These are phyloP conservation scores for Metallyticus violacea DNA, from an alignment of 2,888 invertebrate species.

Conservation along the genomic window DNA sequence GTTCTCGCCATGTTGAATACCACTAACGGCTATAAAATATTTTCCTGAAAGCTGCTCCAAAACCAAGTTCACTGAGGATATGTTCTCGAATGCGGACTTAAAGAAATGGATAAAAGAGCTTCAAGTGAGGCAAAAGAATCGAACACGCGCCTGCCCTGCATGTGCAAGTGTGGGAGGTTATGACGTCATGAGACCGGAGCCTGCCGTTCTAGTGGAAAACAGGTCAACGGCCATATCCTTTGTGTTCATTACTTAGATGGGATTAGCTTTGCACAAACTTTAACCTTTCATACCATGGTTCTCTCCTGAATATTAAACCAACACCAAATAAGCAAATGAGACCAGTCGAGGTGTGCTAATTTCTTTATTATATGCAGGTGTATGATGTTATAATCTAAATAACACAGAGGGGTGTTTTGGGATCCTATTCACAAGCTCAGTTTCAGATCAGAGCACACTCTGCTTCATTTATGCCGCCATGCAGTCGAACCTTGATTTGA, in stretches of 20 bases:
- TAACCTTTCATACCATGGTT: not conserved
- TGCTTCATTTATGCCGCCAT: no score
- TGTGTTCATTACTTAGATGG: not conserved
- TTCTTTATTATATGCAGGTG: no score
- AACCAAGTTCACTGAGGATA: no score
- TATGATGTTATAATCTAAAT: no score
- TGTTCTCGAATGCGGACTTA: not conserved
- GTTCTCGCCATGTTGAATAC: no score
- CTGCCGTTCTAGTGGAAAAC: not conserved
- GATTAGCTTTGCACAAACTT: not conserved
- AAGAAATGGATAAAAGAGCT: not conserved
- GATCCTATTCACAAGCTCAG: no score
- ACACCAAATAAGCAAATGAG: no score
- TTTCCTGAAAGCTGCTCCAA: not conserved
- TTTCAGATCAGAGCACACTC: no score
- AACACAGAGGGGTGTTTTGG: no score
- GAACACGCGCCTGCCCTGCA: not conserved
- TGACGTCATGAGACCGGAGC: not conserved
- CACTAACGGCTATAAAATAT: no score
- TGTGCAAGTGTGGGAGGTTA: no score
- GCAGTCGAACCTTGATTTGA: no score
- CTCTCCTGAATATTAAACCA: not conserved
- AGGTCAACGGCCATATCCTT: not conserved
- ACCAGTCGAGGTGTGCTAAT: not conserved
- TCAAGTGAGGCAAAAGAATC: not conserved